phyloP scores from a whole-genome alignment of 2,113 vertebrate species.

The Salvelinus alpinus region DNA sequence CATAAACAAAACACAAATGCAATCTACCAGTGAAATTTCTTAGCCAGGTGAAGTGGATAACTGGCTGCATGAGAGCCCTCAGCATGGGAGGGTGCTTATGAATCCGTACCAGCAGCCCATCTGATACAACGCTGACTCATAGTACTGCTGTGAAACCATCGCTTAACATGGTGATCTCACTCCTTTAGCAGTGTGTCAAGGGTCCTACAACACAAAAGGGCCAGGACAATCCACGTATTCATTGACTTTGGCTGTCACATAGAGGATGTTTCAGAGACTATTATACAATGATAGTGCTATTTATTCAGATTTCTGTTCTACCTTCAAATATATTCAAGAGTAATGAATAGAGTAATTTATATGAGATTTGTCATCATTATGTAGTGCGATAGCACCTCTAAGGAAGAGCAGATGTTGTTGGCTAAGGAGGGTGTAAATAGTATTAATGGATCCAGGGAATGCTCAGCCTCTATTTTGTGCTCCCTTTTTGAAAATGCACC shows the following conservation, averaged over 20 bases:
- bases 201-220: neutral
- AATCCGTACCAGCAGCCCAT: neutral
- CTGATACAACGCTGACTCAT: neutral
- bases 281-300: neutral
- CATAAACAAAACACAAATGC: neutral
- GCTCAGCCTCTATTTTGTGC: conserved; percentile 28
- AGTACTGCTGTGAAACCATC: neutral
- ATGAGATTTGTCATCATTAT: neutral
- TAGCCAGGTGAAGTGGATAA: neutral
- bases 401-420: conserved; percentile 2
- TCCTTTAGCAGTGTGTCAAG: neutral
- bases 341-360: too few species aligned
- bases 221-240: neutral
- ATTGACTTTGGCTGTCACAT: neutral
- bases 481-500: conserved; percentile 21
- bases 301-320: too few species aligned
- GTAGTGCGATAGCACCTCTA: neutral
- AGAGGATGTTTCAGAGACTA: neutral
- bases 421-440: neutral
- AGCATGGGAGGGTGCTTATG: neutral
- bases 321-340: too few species aligned
- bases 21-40: neutral
- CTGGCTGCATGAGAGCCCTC: neutral
- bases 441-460: conserved; percentile 24
- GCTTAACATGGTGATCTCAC: conserved; percentile 8